Base-by-base conservation (phyloP, 2,797 vertebrate genomes). In the Oreonectes daqikongensis region DNA sequence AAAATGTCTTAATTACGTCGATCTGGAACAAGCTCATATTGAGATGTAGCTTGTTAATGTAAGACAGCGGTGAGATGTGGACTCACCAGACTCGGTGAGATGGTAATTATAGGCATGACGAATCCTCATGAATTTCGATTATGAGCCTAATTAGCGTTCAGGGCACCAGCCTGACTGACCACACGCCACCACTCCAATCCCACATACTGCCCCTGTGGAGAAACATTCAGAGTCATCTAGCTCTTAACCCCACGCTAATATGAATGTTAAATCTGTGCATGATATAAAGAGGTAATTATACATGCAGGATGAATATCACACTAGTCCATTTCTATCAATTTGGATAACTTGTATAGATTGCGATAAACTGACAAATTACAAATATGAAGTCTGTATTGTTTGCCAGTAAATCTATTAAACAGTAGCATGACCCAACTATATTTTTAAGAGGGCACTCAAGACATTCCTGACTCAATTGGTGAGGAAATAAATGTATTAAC, bases 21-120 rank as follows among this genome's bases (percentile, higher is more conserved):
- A 59, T 78, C 65, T 74, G 80, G 65, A 69, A 28, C 24, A 65
- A 35, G 60, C 17, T 67, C 30, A 38, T 50, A 59, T 61, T 69
- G 73, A 79, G 78, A 73, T 20, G 24, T 60, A 38, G 48, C 50
- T 82, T 55, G 72, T 80, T 80, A 74, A 80, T 73, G 42, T 24
- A 40, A 73, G 69, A 74, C 46, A 57, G 69, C 30, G 14, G 10
- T 10, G 42, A 50, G 22, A 77, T 53, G 40, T 28, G 42, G 55
- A 48, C 22, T 53, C 67, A 79, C 50, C 53, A 69, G 59, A 42
- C 69, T 69, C 22, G 11, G 3, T 42, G 52, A 79, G 69, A 61
- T 74, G 59, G 55, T 82, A 77, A 82, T 82, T 80, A 80, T 70
- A 77, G 64, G 64, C 63, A 69, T 50, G 65, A 77, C 28, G 42